Percentiles rank a stretch among this genome's conserved stretches.
Conservation (phyloP, 1,140 invertebrate genomes). For the Rhynchophorus ferrugineus region DNA sequence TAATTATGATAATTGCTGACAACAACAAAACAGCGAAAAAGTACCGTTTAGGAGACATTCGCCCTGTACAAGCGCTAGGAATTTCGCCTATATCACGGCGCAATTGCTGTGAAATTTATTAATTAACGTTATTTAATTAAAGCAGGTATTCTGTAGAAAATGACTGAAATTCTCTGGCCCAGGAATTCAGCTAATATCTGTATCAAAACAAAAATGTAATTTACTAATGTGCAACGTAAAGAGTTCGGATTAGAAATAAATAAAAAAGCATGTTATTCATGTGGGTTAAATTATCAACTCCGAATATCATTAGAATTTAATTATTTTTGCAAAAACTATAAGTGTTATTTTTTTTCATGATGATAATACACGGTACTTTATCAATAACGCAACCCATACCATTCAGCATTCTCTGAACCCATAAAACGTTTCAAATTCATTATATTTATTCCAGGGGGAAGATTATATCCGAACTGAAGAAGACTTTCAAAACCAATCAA, state of each 20-base stretch:
- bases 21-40: background rate
- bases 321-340: background rate
- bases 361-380: too few species aligned
- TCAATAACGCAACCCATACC: too few species aligned
- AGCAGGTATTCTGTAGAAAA: background rate
- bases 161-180: background rate
- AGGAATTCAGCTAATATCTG: background rate
- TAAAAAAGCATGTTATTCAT: background rate
- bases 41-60: background rate
- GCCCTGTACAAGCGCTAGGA: background rate
- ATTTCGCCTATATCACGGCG: background rate
- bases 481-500: too few species aligned
- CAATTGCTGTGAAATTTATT: background rate
- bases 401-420: too few species aligned
- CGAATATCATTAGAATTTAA: background rate
- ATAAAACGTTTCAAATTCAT: too few species aligned
- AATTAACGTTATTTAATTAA: background rate
- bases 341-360: too few species aligned
- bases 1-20: background rate
- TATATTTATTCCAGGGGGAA: too few species aligned
- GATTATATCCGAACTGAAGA: too few species aligned
- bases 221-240: background rate
- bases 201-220: background rate
- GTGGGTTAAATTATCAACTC: background rate
- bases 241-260: background rate